A percentile compares a stretch with the other conserved stretches of the same genome.
phyloP scores from a whole-genome alignment of 2,797 vertebrate genomes.

The Dromococcyx pavoninus region DNA sequence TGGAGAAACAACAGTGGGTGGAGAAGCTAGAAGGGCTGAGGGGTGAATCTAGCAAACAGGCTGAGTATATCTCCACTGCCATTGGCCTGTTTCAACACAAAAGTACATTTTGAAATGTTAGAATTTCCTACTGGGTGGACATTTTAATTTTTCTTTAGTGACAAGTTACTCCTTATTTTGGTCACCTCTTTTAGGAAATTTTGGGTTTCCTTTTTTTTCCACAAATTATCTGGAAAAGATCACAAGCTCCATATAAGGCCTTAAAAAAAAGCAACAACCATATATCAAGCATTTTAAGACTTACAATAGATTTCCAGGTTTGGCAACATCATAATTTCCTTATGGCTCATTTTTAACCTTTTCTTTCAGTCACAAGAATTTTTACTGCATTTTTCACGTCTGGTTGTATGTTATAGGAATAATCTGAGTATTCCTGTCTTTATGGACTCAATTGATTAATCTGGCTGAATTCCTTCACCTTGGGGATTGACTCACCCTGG shows the following conservation, averaged over 20 bases:
- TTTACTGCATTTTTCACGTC: neutral
- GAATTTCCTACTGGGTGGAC: neutral
- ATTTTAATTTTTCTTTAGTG: neutral
- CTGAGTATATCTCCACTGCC: neutral
- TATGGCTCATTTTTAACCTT: constrained; percentile 55
- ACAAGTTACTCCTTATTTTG: neutral
- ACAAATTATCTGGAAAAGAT: neutral
- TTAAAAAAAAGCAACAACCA: neutral
- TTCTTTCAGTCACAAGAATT: constrained; percentile 26
- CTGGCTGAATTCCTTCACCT: constrained; percentile 9
- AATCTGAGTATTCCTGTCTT: neutral
- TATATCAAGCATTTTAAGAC: neutral
- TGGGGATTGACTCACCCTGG: constrained; percentile 14
- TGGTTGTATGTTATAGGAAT: constrained; percentile 47
- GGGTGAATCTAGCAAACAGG: neutral
- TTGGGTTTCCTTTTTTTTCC: neutral
- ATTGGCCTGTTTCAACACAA: rapidly evolving
- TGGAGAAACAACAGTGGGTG: neutral
- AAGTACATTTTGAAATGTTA: neutral
- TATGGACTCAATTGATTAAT: constrained; percentile 12
- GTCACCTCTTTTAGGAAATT: neutral
- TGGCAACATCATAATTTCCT: constrained; percentile 59
- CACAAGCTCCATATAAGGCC: neutral
- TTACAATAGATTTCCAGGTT: neutral
- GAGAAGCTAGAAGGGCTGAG: neutral